Conservation (phyloP, 37 sponge, comb jelly and placozoan genomes). For the Eunapius fragilis region DNA sequence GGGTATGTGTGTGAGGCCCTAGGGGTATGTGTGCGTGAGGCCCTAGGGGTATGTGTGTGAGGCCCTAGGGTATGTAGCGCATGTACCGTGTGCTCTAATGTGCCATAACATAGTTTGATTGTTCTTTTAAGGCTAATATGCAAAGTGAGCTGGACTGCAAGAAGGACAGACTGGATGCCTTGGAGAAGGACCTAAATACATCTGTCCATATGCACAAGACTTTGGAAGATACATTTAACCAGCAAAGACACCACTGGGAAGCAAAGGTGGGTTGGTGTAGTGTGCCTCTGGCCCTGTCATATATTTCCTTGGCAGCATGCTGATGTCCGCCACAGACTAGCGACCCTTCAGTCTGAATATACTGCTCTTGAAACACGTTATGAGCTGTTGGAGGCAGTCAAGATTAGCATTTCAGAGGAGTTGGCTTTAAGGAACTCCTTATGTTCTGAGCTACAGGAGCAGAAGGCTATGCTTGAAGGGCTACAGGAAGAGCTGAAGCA, state of each 20-base stretch:
- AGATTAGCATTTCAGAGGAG: not conserved
- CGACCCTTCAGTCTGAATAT: slow-evolving; percentile 45
- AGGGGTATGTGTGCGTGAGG: not conserved
- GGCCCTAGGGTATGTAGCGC: slow-evolving; percentile 12
- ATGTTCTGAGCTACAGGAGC: not conserved
- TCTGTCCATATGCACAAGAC: not conserved
- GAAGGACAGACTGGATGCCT: slow-evolving; percentile 6
- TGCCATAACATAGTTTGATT: not conserved
- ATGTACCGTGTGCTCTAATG: not conserved
- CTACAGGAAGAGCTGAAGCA: not conserved
- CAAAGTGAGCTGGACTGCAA: slow-evolving; percentile 12
- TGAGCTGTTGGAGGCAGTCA: slow-evolving; percentile 17
- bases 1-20: slow-evolving; percentile 21
- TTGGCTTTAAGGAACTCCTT: not conserved
- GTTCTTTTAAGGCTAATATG: not conserved
- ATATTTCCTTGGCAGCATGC: slow-evolving; percentile 6
- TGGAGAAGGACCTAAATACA: slow-evolving; percentile 12
- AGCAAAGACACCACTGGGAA: not conserved
- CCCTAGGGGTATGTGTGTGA: slow-evolving; percentile 16
- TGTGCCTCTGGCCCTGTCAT: not conserved
- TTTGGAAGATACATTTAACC: slow-evolving; percentile 5
- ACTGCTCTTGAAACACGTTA: slow-evolving; percentile 22
- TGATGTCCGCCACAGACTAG: slow-evolving; percentile 41
- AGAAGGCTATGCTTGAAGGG: not conserved
- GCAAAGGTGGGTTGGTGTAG: slow-evolving; percentile 4